phyloP scores from a whole-genome alignment of 2,888 invertebrate genomes.

The Campaea margaritaria region DNA sequence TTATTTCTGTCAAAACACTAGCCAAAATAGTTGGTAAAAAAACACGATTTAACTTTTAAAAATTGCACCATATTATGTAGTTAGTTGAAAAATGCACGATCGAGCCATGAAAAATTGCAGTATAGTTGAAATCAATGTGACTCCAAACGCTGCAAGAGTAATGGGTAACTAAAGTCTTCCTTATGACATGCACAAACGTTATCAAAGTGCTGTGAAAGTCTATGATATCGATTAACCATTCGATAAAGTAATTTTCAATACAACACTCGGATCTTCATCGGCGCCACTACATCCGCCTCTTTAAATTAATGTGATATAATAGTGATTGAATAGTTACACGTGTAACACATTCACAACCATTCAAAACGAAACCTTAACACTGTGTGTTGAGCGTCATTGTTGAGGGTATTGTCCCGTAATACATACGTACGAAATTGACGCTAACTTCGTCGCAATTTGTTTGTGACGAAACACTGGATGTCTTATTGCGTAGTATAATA shows the following conservation, averaged over 20 bases:
- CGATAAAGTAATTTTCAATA: not conserved
- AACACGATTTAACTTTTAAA: no score
- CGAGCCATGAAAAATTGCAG: no score
- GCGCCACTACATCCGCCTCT: slow-evolving; percentile 36
- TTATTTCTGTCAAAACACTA: no score
- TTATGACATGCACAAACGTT: no score
- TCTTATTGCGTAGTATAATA: not conserved
- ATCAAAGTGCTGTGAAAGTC: no score
- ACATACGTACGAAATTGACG: not conserved
- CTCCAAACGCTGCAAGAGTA: no score
- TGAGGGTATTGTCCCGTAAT: not conserved
- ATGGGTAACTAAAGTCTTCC: no score
- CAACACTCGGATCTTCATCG: slow-evolving; percentile 19
- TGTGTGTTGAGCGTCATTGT: not conserved
- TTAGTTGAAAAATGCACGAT: no score
- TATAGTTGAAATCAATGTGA: no score
- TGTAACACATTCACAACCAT: not conserved
- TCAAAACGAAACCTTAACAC: not conserved
- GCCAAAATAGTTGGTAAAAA: no score
- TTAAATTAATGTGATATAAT: slow-evolving; percentile 24
- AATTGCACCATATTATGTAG: no score
- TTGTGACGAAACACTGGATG: not conserved
- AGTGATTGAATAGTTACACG: slow-evolving; percentile 20
- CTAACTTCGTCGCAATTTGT: not conserved
- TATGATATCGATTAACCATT: not conserved